A percentile compares a stretch with the other conserved stretches of the same genome.
Conservation (phyloP, 2,797 vertebrate genomes). For the Periophthalmus magnuspinnatus region DNA sequence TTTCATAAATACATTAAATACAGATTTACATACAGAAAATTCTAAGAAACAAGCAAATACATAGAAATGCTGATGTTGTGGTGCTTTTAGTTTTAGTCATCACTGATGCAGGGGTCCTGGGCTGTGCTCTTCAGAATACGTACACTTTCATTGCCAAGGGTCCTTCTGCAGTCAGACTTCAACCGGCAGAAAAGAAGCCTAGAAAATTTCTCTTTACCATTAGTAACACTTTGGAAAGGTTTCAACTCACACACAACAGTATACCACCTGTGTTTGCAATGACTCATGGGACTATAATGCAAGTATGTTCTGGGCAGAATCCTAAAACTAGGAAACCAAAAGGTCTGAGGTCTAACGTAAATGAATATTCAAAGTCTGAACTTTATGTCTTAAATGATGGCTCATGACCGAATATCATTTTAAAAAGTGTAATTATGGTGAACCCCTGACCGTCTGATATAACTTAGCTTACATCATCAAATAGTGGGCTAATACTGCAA, state of each 20-base stretch:
- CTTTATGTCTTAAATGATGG: slow-evolving; percentile 21
- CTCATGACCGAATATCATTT: slow-evolving; percentile 20
- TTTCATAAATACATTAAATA: slow-evolving; percentile 34
- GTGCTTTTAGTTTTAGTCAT: slow-evolving; percentile 91
- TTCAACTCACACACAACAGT: slow-evolving; percentile 99
- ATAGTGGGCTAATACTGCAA: neutral
- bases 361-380: slow-evolving; percentile 38
- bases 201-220: slow-evolving; percentile 99
- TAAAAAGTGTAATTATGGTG: slow-evolving; percentile 3
- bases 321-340: slow-evolving; percentile 51
- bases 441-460: slow-evolving; percentile 3
- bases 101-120: slow-evolving; percentile 99
- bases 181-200: slow-evolving; percentile 99
- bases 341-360: slow-evolving; percentile 35
- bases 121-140: slow-evolving; percentile 99
- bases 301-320: slow-evolving; percentile 61
- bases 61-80: slow-evolving; percentile 80
- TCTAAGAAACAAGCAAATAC: slow-evolving; percentile 87
- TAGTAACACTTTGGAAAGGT: slow-evolving; percentile 99
- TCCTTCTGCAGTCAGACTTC: slow-evolving; percentile 99
- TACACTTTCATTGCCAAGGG: slow-evolving; percentile 99
- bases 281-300: slow-evolving; percentile 74
- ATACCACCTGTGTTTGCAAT: slow-evolving; percentile 89
- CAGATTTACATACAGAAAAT: slow-evolving; percentile 65
- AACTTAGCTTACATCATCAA: neutral